Conservation (phyloP, 1,140 invertebrate genomes). For the Leptinotarsa lineolata region DNA sequence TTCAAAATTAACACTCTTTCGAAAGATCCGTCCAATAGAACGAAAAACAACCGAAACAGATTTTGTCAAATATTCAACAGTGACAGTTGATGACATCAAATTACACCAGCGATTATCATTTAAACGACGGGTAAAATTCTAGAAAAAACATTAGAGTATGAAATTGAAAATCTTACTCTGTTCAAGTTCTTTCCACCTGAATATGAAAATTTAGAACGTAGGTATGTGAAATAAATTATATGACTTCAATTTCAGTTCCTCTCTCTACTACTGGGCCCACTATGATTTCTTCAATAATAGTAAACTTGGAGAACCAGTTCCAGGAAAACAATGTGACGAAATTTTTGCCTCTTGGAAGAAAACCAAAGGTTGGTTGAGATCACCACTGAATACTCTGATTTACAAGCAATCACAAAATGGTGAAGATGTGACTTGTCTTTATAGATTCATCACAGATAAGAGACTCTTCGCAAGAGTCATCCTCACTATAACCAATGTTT, state of each 20-base stretch:
- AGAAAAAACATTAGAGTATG: too few species aligned
- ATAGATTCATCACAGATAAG: conserved; percentile 80
- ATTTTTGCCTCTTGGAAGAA: conserved; percentile 79
- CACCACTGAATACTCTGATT: conserved; percentile 82
- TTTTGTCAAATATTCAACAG: too few species aligned
- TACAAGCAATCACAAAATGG: conserved; percentile 74
- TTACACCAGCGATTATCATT: too few species aligned
- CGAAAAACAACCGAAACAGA: too few species aligned
- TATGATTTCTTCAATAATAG: conserved; percentile 93
- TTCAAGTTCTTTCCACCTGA: too few species aligned
- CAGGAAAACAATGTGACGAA: conserved; percentile 82
- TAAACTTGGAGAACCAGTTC: conserved; percentile 76
- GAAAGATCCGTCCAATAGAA: too few species aligned
- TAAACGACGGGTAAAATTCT: too few species aligned
- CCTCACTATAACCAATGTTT: conserved; percentile 70
- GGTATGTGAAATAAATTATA: too few species aligned
- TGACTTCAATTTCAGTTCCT: conserved; percentile 61
- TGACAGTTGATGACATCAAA: too few species aligned
- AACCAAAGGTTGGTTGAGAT: conserved; percentile 71
- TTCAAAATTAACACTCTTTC: too few species aligned
- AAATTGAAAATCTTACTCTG: too few species aligned
- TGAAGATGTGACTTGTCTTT: conserved; percentile 77
- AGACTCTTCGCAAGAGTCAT: conserved; percentile 79
- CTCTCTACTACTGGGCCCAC: conserved; percentile 88
- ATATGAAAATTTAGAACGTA: too few species aligned